A percentile compares a stretch with the other conserved stretches of the same genome.
phyloP scores from a whole-genome alignment of 2,113 vertebrate species.

The Leptosomus discolor region DNA sequence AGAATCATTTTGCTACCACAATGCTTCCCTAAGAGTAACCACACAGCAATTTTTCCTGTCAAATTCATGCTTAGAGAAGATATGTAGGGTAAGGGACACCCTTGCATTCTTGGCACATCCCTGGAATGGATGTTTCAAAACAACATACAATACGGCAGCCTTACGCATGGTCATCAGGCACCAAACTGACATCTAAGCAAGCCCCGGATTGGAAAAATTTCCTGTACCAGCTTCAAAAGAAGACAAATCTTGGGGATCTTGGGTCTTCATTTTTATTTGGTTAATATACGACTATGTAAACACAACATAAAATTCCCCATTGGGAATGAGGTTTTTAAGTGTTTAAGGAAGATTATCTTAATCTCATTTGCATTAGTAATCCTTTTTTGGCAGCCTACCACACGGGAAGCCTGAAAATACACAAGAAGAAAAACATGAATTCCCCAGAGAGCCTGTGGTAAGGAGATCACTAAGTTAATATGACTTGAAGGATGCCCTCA shows the following conservation, averaged over 20 bases:
- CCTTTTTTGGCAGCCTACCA: not conserved
- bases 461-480: not conserved
- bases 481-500: not conserved
- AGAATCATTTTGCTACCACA: not conserved
- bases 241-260: not conserved
- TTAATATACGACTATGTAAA: not conserved
- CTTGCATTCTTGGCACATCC: not conserved
- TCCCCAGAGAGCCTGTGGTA: not conserved
- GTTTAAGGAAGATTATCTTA: not conserved
- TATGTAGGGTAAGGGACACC: accelerated
- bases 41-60: not conserved
- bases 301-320: not conserved
- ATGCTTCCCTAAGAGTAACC: not conserved
- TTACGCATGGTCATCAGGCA: not conserved
- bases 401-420: conserved; percentile 23
- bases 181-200: not conserved
- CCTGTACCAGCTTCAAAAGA: not conserved
- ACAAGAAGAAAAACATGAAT: not conserved
- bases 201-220: not conserved
- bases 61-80: not conserved
- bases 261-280: not conserved
- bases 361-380: not conserved
- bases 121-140: not conserved
- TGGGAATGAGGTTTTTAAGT: not conserved
- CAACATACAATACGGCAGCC: not conserved